Base-by-base conservation (phyloP, 2,888 invertebrate species). In the Leptinotarsa haldemani region DNA sequence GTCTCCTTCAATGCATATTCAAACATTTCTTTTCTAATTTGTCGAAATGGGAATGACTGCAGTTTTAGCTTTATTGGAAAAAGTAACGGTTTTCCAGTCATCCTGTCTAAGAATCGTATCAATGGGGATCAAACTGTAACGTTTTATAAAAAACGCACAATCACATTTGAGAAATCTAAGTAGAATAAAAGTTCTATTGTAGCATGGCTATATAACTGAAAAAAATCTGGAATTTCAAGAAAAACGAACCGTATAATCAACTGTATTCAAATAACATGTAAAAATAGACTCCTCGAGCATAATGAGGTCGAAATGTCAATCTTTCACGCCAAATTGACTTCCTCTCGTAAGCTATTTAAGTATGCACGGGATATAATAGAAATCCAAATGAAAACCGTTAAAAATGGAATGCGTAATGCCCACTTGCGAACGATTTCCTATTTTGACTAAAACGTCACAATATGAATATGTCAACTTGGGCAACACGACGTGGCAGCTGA, bases 261-360 rank as follows among this genome's bases (percentile, higher is more conserved):
- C 65, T 56, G 72, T 71, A 75, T 77, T 75, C 77, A 75, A 77
- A 77, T 77, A 71, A 74, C 71, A 74, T 73, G 69, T 71, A 71
- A 72, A 77, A 73, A 74, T 75, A 74, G 73, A 77, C 73, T 73
- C 65, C 56, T 75, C 66, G 40, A 74, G 78, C 81, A 83, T 83
- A 83, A 82, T 81, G 82, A 81, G 79, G 79, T 79, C 71, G 78
- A 82, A 76, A 79, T 83, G 84, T 84, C 84, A 84, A 84, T 84
- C 84, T 81, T 83, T 83, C 83, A 82, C 84, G 83, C 80, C 80
- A 67, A 80, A 83, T 84, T 83, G 83, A 84, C 83, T 84, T 83
- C 84, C 82, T 77, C 76, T 78, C 78, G 77, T 74, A 71, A 73
- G 71, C 77, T 72, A 53, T 77, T 81, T 74, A 71, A 76, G 73